Evolutionary conservation across 2,888 invertebrate genomes (phyloP).

Genomic region (Chromoteleia sp.): DNA sequence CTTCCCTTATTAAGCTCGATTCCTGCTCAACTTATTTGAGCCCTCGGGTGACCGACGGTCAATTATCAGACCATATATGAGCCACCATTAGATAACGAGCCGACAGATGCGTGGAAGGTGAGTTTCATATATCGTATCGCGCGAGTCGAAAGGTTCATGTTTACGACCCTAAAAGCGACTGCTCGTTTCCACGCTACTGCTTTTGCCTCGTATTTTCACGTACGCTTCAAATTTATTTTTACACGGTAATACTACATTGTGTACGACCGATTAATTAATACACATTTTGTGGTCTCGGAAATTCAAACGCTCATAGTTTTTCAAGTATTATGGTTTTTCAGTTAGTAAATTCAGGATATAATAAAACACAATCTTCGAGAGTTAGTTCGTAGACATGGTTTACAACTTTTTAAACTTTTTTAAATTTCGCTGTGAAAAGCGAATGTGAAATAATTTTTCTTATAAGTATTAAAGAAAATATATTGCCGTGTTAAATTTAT

Average conservation of each 20-base stretch:
- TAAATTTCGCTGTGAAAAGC: background rate
- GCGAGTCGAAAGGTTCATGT: conserved; percentile 71
- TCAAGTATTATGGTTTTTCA: conserved; percentile 3
- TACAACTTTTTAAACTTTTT: conserved; percentile 6
- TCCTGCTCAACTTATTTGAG: conserved; percentile 77
- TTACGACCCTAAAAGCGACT: conserved; percentile 72
- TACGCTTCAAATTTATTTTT: conserved; percentile 24
- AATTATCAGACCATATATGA: conserved; percentile 82
- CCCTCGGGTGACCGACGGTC: conserved; percentile 76
- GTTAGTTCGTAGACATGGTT: background rate
- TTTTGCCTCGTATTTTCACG: conserved; percentile 26
- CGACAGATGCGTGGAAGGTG: conserved; percentile 79
- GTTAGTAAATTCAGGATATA: background rate
- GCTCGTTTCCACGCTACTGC: conserved; percentile 47
- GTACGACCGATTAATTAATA: conserved; percentile 2
- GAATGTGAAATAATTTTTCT: background rate
- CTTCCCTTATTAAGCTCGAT: conserved; percentile 79
- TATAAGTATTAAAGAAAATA: background rate
- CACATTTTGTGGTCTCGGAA: conserved; percentile 11
- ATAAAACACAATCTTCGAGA: background rate
- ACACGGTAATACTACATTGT: background rate
- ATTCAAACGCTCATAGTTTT: background rate
- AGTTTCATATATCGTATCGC: conserved; percentile 59
- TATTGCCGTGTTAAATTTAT: background rate
- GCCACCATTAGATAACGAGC: conserved; percentile 84